Base-by-base conservation (phyloP, 2,797 vertebrate genomes). In the Sebastes trivittatus region DNA sequence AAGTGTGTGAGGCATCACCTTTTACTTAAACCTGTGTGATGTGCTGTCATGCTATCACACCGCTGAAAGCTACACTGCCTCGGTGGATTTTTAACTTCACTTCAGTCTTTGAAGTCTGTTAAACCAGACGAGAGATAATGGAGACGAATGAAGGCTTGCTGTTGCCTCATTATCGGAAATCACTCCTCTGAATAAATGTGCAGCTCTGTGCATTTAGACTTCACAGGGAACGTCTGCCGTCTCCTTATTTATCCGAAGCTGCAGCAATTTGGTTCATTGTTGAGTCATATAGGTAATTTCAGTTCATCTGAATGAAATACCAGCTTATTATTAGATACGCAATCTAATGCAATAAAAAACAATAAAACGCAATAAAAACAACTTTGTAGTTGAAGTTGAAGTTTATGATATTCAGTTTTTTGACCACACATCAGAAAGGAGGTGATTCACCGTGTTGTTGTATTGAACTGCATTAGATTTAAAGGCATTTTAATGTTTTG, bases 91-190 rank as follows among this genome's bases (percentile, higher is more conserved):
- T 68, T 56, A 38, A 55, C 64, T n/a, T 63, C 6, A 23, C 32
- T 46, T 38, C 9, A 66, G 64, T 30, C 69, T 85, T 79, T 84
- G 64, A 80, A 80, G 77, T 83, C 60, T 65, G 36, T 73, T 75
- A 42, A 79, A 69, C 16, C 14, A 83, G 77, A 76, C 60, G 54
- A 56, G 52, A 59, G 56, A 30, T 87, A 89, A 92, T 84, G 78
- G 78, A 86, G 81, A 90, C 80, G 81, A 91, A 92, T 81, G 66
- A 54, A 74, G 67, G 4, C 49, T 46, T 29, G 18, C 63, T 46
- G 34, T 73, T 82, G 27, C 56, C 62, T 85, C 73, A 86, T 90
- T 88, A 89, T 72, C 74, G 76, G 62, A 85, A 91, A 88, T 77
- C 72, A 46, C 49, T 89, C 27, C 56, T 49, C 23, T 81, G 68